Base-by-base conservation (phyloP, 2,797 vertebrate genomes). In the Takifugu ocellatus region DNA sequence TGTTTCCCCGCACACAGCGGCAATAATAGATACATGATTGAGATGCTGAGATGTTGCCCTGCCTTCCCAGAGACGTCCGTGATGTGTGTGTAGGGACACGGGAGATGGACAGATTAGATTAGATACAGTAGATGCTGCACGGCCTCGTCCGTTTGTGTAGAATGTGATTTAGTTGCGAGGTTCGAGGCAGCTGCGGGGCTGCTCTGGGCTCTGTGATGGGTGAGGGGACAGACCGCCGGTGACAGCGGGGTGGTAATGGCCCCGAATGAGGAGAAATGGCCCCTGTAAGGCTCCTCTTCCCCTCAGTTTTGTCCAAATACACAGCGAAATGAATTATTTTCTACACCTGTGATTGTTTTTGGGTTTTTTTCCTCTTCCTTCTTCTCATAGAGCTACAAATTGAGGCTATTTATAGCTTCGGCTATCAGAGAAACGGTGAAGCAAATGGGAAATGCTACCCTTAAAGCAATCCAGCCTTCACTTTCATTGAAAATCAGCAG, bases 101-200 rank as follows among this genome's bases (percentile, higher is more conserved):
- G 78, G 82, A 87, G 88, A 87, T 85, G 79, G 78, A 82, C 79
- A 82, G 79, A 89, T 89, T 81, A 83, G 86, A 89, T 88, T 87
- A 88, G 84, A 83, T 82, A 74, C 77, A 85, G 84, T 84, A 77
- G 76, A 82, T 71, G 68, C 80, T 73, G 78, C 73, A 39, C 43
- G 63, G 73, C 63, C 56, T 71, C 15, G 58, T 75, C 79, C 69
- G 72, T 79, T 82, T 85, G 86, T 84, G 84, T 63, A 66, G 75
- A 87, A 87, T 89, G 83, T 77, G 88, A 88, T 89, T 89, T 87
- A 85, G 86, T 84, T 63, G 82, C 61, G 73, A 69, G 81, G 66
- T 75, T 75, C 72, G 68, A 72, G 74, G 52, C 65, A 46, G 74
- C 79, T 66, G 63, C 44, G 63, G 56, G 60, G 69, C 74, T 63